Evolutionary conservation across 2,888 invertebrate species (phyloP), one percentile per base, ranked within the genome.

Genomic region (Sympetrum striolatum): DNA sequence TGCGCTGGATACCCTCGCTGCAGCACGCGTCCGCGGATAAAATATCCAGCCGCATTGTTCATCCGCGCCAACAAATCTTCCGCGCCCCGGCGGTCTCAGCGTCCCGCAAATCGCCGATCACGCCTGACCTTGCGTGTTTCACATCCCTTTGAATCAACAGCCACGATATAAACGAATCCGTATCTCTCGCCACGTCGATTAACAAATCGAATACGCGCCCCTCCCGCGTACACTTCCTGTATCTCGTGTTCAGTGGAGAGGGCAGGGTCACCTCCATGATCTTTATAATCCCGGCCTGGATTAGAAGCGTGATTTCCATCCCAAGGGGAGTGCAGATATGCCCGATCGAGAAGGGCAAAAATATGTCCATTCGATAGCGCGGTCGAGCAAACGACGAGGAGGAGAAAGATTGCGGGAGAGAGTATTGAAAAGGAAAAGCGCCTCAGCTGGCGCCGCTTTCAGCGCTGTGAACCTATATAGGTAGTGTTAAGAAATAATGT

Each of bases 111-210:
- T 86, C 37, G 58, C 22, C 86, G 86, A 86, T 60, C 86, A 31
- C 86, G 35, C 35, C 60, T 37, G 86, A 86, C 86, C 86, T 86
- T 12, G 86, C 86, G 60, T 86, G 60, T 86, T 60, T 86, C 86
- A 60, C 48, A 58, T 86, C 86, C 86, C 60, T 58, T 35, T 86
- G 60, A 60, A 86, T 86, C 86, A 60, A 86, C 60, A n/a, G 86
- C 60, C 86, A 60, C 86, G 86, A 86, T 60, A 86, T 86, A 64
- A 18, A 37, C n/a, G 31, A 37, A 82, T 58, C 25, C 37, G 60
- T 86, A 37, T 60, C 86, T 64, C 86, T 86, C 60, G 22, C 58
- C 82, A 25, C 22, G 64, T 58, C 35, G 86, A 86, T 86, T 64
- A 64, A 86, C 86, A 86, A 86, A 86, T 86, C 86, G 60, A 53